A percentile compares a stretch with the other conserved stretches of the same genome.
phyloP scores from a whole-genome alignment of 1,140 invertebrate genomes.

The Pachyrhynchus sulphureomaculatus region DNA sequence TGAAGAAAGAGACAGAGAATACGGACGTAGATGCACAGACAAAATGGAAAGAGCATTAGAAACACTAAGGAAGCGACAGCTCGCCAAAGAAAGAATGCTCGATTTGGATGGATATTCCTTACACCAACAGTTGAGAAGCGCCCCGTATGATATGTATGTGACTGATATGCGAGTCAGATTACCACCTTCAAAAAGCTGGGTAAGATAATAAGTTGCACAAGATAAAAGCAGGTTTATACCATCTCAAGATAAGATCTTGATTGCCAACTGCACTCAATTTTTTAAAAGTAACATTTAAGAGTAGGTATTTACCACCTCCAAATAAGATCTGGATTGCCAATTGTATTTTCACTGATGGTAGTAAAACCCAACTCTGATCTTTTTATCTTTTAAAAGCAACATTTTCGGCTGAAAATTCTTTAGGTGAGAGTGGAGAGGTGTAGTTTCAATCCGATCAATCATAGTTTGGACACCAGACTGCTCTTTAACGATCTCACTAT shows the following conservation, averaged over 20 bases:
- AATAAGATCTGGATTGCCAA: too few species aligned
- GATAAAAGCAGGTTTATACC: too few species aligned
- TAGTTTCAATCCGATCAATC: slow-evolving; percentile 69
- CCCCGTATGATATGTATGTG: slow-evolving; percentile 66
- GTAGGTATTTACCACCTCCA: too few species aligned
- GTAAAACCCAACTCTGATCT: too few species aligned
- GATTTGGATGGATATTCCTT: slow-evolving; percentile 64
- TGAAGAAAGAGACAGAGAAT: slow-evolving; percentile 13
- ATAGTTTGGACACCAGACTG: slow-evolving; percentile 72
- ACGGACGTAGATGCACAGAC: slow-evolving; percentile 51
- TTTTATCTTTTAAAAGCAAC: too few species aligned
- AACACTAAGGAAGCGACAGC: slow-evolving; percentile 56
- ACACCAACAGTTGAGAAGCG: slow-evolving; percentile 60
- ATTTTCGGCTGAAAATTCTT: too few species aligned
- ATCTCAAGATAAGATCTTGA: too few species aligned
- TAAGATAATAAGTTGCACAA: too few species aligned
- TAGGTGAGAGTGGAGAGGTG: slow-evolving; percentile 70
- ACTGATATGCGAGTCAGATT: slow-evolving; percentile 65
- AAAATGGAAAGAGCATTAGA: slow-evolving; percentile 59
- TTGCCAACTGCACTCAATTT: too few species aligned
- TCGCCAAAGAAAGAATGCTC: slow-evolving; percentile 58
- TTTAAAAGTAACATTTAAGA: too few species aligned
- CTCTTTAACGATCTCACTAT: slow-evolving; percentile 77
- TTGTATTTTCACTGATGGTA: too few species aligned
- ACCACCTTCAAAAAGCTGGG: slow-evolving; percentile 62